phyloP scores from a whole-genome alignment of 2,888 invertebrate genomes.

The Pristionchus arcanus region DNA sequence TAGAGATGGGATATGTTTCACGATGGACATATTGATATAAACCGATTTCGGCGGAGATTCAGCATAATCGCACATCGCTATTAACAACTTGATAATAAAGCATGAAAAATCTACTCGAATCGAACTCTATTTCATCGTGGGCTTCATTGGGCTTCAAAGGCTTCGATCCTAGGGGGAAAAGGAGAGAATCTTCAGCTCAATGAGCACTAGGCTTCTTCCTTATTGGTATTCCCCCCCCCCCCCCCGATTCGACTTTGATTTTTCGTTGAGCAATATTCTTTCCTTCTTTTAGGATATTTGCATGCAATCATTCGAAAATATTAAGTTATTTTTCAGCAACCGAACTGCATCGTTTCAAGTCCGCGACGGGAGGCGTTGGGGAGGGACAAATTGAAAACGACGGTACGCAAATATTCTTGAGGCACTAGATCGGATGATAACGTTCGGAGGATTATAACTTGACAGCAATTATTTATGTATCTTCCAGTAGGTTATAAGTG shows the following conservation, averaged over 20 bases:
- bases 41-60: too few species aligned
- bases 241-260: not conserved
- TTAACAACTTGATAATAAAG: too few species aligned
- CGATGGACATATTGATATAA: not conserved
- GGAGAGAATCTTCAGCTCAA: not conserved
- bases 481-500: too few species aligned
- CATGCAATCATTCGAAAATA: too few species aligned
- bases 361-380: slow-evolving; percentile 5
- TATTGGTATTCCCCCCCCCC: not conserved
- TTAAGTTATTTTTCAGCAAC: not conserved
- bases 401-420: not conserved
- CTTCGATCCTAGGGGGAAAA: not conserved
- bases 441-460: too few species aligned
- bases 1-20: not conserved
- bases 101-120: not conserved
- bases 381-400: slow-evolving; percentile 12
- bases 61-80: too few species aligned
- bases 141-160: not conserved
- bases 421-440: too few species aligned
- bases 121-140: too few species aligned
- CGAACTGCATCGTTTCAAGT: slow-evolving; percentile 16
- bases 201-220: not conserved
- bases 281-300: too few species aligned
- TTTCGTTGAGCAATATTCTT: not conserved
- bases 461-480: too few species aligned